Conservation (phyloP, 1,140 invertebrate genomes). For the Matsumurasca onukii region DNA sequence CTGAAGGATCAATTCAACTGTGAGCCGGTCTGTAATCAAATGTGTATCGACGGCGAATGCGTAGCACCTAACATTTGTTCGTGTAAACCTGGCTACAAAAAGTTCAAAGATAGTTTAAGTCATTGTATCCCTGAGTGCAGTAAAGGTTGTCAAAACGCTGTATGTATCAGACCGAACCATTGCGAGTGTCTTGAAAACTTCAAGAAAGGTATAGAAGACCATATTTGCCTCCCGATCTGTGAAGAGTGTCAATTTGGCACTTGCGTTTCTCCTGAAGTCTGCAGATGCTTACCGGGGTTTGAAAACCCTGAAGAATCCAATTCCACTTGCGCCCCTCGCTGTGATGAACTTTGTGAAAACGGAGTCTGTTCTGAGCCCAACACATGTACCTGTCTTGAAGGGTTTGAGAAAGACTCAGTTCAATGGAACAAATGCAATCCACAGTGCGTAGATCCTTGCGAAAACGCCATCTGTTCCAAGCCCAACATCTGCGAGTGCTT, state of each 20-base stretch:
- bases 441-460: background rate
- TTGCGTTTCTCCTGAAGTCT: conserved; percentile 5
- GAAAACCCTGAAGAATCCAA: background rate
- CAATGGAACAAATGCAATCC: background rate
- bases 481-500: background rate
- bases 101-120: background rate
- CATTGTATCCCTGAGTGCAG: background rate
- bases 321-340: background rate
- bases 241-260: background rate
- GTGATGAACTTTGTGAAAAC: background rate
- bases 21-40: background rate
- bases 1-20: background rate
- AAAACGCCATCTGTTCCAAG: background rate
- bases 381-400: background rate
- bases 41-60: background rate
- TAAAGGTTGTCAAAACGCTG: conserved; percentile 3
- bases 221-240: conserved; percentile 11
- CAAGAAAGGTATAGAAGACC: no score
- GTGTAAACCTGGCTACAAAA: background rate
- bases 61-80: background rate
- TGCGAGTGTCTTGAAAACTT: conserved; percentile 10
- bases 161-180: background rate
- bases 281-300: conserved; percentile 3
- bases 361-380: background rate
- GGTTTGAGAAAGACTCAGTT: background rate